Evolutionary conservation across 2,797 vertebrate genomes (phyloP), one percentile per base, ranked within the genome.

Genomic region (Melopsittacus undulatus): DNA sequence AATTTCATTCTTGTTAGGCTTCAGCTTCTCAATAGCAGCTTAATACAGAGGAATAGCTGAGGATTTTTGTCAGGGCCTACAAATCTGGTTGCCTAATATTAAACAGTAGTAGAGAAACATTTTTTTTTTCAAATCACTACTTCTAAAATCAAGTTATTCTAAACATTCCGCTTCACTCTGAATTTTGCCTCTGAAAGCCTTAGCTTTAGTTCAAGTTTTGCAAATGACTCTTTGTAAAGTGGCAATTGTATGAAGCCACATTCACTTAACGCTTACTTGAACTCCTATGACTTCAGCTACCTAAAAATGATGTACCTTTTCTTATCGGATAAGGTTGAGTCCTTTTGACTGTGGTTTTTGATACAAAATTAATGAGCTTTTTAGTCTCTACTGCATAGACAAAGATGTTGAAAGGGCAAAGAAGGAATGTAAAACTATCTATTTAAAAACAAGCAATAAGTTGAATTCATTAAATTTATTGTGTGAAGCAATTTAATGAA

Each of bases 401-500:
- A 94, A 88, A 86, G 59, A 74, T 85, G 52, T 10, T 93, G 48
- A 24, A 75, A 80, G 49, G 59, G 45, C 45, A 70, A 87, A 70
- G 36, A 84, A 61, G 11, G n/a, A 22, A 78, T 29, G 23, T 74
- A 95, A 92, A 83, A 89, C 61, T 42, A 40, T 86, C 1, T 22
- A 77, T 94, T 86, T 94, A 26, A 96, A 96, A 97, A 87, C 32
- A 96, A 87, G 67, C 45, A 83, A 80, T 79, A 22, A 90, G 92
- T 76, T 92, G 59, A 97, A 97, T 95, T 89, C 23, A 97, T 94
- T 95, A 94, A 91, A 78, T 91, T 84, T 96, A 90, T 86, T 96
- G 69, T 63, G 49, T 95, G 74, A 94, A 97, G 97, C 82, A 97
- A 96, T 95, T 94, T 97, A 97, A 97, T 96, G 95, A 96, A 91